Base-by-base conservation (phyloP, 1,140 invertebrate species). In the Penaeus vannamei region DNA sequence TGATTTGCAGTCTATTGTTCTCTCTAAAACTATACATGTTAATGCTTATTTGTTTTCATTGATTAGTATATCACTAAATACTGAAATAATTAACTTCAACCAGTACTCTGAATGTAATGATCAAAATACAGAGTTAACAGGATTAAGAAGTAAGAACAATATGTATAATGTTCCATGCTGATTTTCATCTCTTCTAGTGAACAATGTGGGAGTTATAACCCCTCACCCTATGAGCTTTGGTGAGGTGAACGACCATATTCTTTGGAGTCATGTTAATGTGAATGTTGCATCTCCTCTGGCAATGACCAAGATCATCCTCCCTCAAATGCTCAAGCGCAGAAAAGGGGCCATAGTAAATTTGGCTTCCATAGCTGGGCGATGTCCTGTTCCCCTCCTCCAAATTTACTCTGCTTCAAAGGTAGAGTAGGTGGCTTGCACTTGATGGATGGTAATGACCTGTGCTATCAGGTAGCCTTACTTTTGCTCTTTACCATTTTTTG, bases 331-430 rank as follows among this genome's bases (percentile, higher is more conserved):
- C 8, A 79, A 84, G 2, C 42, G 90, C 76, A 90, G 92, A 42
- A 91, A 92, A 91, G 94, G 94, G 76, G 93, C 94, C 2, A 90
- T 94, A 36, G 92, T 94, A 2, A 94, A 94, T 90, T 92, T 94
- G 22, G 93, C 93, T 26, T 94, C 94, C 29, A 93, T 93, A 20
- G 92, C 94, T 1, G 93, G 92, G 86, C 92, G 92, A 66, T 87
- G 93, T 62, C 93, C 94, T n/a, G 93, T 93, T 23, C 94, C 94
- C 23, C 92, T 94, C 89, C 93, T 94, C 92, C 93, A 94, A 61
- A 93, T 94, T 2, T 94, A 94, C 91, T 93, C 94, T 22, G 94
- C 94, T 23, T 94, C 93, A 22, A 94, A 94, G 93, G 53, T 53
- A 17, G 8, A 14, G 10, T 10, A 17, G 22, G 94, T 94, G 93